Evolutionary conservation across 2,113 vertebrate genomes (phyloP), one percentile per base, ranked within the genome.

Genomic region (Platysteira castanea): DNA sequence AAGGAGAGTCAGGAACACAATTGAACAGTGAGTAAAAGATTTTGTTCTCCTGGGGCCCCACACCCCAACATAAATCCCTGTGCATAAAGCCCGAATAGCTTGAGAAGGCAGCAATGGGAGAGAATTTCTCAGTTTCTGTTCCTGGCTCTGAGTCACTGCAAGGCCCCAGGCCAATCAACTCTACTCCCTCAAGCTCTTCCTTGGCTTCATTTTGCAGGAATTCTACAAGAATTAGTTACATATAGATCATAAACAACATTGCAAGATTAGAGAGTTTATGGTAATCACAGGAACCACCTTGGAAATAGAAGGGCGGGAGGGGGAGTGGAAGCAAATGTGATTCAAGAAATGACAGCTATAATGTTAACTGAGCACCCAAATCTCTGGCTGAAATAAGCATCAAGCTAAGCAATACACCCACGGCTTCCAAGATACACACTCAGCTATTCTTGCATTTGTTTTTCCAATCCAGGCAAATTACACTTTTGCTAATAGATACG

Each of bases 1-100:
- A 96, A 96, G 69, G 49, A 94, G 60, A 69, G 73, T 90, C 89
- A 96, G 85, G 84, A 97, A 85, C 73, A 95, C 79, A 87, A 91
- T 52, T 23, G 44, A 84, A 82, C 31, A 57, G 42, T 56, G 70
- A 85, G 56, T 49, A 71, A 79, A 63, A 67, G 42, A 35, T 52
- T 68, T 47, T 13, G 11, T 54, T 54, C 53, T 69, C 33, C 42
- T 15, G 26, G 9, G 64, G 53, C 39, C 44, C 46, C 83, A 42
- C 28, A 56, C 33, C 31, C 68, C 53, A 39, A 20, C 26, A 56
- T 3, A 74, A 83, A 92, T 83, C 75, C 53, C 42, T 60, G 8
- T 13, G n/a, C 19, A n/a, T 27, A 84, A 73, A 95, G 13, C 49
- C 24, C 3, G 0, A 37, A 47, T 15, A 63, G 56, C 54, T 5